Conservation (phyloP, 2,888 invertebrate species). For the Archips xylosteana region DNA sequence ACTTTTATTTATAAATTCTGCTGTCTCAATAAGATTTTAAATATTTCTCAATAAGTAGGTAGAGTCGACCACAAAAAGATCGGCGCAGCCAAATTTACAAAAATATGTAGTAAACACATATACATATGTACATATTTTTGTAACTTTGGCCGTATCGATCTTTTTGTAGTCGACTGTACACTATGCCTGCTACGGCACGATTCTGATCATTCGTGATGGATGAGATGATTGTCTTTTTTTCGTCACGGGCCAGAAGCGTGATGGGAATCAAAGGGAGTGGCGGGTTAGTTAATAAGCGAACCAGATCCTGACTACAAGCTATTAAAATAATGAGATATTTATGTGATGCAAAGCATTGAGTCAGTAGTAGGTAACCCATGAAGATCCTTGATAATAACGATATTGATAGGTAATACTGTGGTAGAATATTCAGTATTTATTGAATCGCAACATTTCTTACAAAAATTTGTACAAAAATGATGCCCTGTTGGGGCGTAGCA, state of each 20-base stretch:
- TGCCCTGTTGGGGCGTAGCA: no score
- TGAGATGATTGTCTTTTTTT: conserved; percentile 33
- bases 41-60: neutral
- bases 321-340: conserved; percentile 30
- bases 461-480: no score
- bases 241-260: conserved; percentile 35
- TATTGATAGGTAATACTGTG: neutral
- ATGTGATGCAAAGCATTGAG: conserved; percentile 7
- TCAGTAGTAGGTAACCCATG: neutral
- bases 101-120: no score
- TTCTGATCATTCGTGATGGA: conserved; percentile 40
- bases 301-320: conserved; percentile 25
- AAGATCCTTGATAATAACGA: conserved; percentile 12
- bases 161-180: neutral
- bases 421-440: no score
- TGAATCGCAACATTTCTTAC: no score
- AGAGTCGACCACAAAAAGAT: no score
- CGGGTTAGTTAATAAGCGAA: conserved; percentile 34
- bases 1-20: conserved; percentile 8
- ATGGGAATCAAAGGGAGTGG: conserved; percentile 40
- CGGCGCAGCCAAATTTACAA: no score
- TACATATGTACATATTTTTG: no score
- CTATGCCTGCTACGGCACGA: conserved; percentile 25
- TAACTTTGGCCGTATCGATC: no score
- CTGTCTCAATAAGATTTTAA: conserved; percentile 5